Conservation (phyloP, 1,140 invertebrate genomes). For the Temnothorax curvispinosus region DNA sequence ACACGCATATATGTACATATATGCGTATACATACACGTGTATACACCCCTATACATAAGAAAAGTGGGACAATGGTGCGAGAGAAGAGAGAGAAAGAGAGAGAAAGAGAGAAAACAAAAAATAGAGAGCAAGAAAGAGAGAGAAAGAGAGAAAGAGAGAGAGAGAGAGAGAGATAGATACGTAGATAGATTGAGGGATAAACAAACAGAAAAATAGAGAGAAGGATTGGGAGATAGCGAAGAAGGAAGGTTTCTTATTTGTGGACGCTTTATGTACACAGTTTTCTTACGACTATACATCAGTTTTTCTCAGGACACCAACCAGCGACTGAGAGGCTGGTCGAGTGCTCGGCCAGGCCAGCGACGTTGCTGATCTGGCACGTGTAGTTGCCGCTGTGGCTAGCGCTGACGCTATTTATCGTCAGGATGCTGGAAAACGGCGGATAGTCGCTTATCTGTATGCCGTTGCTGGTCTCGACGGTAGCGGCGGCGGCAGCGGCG, state of each 20-base stretch:
- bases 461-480: slow-evolving; percentile 75
- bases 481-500: slow-evolving; percentile 60
- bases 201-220: slow-evolving; percentile 25
- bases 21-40: slow-evolving; percentile 18
- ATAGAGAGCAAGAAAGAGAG: neutral
- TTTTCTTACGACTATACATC: slow-evolving; percentile 74
- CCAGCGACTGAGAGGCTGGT: slow-evolving; percentile 88
- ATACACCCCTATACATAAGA: slow-evolving; percentile 6
- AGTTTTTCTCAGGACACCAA: slow-evolving; percentile 79
- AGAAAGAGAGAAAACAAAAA: neutral
- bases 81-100: neutral
- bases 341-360: slow-evolving; percentile 87
- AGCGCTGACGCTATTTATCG: slow-evolving; percentile 88
- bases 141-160: neutral
- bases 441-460: slow-evolving; percentile 86
- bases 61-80: slow-evolving; percentile 3
- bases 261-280: slow-evolving; percentile 72
- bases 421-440: slow-evolving; percentile 87
- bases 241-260: slow-evolving; percentile 29
- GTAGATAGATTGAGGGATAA: slow-evolving; percentile 13
- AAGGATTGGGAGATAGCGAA: slow-evolving; percentile 31
- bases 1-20: neutral
- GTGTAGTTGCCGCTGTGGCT: slow-evolving; percentile 89
- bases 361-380: slow-evolving; percentile 88
- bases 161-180: neutral